A percentile compares a stretch with the other conserved stretches of the same genome.
These are phyloP conservation scores for Hirundo rustica DNA, from an alignment of 2,797 vertebrate genomes.

Conservation along the genomic window DNA sequence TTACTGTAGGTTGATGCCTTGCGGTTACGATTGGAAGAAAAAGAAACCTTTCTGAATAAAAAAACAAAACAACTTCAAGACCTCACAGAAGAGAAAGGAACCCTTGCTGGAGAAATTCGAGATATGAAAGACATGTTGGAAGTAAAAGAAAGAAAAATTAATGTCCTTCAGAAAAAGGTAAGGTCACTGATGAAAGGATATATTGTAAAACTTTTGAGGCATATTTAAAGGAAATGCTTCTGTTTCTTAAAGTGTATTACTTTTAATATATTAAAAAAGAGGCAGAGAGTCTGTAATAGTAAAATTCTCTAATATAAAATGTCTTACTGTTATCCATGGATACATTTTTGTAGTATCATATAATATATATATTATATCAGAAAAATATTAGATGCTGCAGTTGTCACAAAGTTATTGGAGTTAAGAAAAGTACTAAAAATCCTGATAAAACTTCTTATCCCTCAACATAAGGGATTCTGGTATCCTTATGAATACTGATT, in stretches of 20 bases:
- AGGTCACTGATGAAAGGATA: neutral
- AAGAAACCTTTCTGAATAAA: slow-evolving; percentile 97
- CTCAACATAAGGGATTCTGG: neutral
- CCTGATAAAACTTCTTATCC: neutral
- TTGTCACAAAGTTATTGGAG: neutral
- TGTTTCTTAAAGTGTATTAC: neutral
- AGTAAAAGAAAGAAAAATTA: slow-evolving; percentile 98
- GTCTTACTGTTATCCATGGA: neutral
- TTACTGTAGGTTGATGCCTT: slow-evolving; percentile 91
- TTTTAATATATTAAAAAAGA: neutral
- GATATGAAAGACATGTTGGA: slow-evolving; percentile 99
- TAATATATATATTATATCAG: neutral
- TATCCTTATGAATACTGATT: neutral
- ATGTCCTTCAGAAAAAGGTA: slow-evolving; percentile 98
- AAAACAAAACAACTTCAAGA: slow-evolving; percentile 99
- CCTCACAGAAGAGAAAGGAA: slow-evolving; percentile 97
- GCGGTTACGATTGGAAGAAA: slow-evolving; percentile 94
- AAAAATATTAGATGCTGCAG: neutral
- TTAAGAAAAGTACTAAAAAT: neutral
- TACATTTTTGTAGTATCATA: neutral
- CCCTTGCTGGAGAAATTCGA: slow-evolving; percentile 94
- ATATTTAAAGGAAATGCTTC: neutral
- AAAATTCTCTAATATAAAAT: neutral
- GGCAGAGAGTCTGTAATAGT: neutral
- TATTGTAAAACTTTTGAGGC: neutral